A percentile compares a stretch with the other conserved stretches of the same genome.
These are phyloP conservation scores for Stomorhina lunata DNA, from an alignment of 2,888 invertebrate species.

Conservation along the genomic window DNA sequence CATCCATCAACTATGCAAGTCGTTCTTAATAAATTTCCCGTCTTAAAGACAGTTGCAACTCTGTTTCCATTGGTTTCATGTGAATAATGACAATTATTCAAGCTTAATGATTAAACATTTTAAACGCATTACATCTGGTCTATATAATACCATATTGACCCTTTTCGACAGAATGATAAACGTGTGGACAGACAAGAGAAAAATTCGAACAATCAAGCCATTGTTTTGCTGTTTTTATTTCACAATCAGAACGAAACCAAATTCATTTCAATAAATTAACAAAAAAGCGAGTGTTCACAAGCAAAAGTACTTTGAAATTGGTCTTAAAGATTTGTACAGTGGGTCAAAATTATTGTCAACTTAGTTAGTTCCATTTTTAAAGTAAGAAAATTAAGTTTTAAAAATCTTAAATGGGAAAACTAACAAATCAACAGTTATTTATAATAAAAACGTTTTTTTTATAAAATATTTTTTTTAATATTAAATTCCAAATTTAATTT, in stretches of 20 bases:
- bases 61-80: conserved; percentile 9
- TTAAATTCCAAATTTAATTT: no score
- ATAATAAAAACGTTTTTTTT: no score
- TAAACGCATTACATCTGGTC: conserved; percentile 60
- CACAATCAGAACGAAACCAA: conserved; percentile 29
- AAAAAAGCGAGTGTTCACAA: conserved; percentile 12
- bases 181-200: not conserved
- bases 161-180: conserved; percentile 37
- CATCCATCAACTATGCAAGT: conserved; percentile 3
- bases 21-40: not conserved
- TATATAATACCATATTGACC: conserved; percentile 53
- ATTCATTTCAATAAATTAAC: conserved; percentile 53
- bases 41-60: not conserved
- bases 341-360: conserved; percentile 7
- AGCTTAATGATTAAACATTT: conserved; percentile 58
- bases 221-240: not conserved
- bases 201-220: conserved; percentile 8
- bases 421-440: no score
- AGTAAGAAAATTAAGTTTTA: no score
- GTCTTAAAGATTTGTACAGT: conserved; percentile 14
- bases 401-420: no score
- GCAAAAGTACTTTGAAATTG: not conserved
- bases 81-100: conserved; percentile 53
- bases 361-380: no score
- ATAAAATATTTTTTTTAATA: no score